phyloP scores from a whole-genome alignment of 37 sponge, comb jelly and placozoan species.

The Theonella swinhoei region DNA sequence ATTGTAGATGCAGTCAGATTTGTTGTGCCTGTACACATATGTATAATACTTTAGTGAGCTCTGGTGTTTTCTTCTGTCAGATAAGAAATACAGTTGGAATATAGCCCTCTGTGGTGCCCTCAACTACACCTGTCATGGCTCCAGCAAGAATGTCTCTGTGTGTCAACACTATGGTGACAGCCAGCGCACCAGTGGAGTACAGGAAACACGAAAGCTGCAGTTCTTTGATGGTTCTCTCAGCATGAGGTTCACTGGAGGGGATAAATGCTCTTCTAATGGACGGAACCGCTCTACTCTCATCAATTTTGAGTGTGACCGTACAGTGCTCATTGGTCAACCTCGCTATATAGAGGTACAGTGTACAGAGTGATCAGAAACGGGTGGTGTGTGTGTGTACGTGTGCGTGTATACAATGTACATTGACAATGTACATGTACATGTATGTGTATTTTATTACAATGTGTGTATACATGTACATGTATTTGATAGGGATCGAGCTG shows the following conservation, averaged over 20 bases:
- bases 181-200: conserved; percentile 8
- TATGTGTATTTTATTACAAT: too few species aligned
- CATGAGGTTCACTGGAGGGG: conserved; percentile 51
- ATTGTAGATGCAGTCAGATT: too few species aligned
- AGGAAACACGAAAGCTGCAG: conserved; percentile 11
- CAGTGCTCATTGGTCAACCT: conserved; percentile 20
- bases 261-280: conserved; percentile 17
- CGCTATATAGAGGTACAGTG: conserved; percentile 20
- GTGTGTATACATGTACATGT: too few species aligned
- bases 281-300: conserved; percentile 36
- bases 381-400: too few species aligned
- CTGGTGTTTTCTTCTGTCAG: too few species aligned
- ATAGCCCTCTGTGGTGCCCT: background rate
- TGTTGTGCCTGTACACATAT: too few species aligned
- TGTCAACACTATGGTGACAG: conserved; percentile 40
- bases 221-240: conserved; percentile 44
- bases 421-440: too few species aligned
- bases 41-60: too few species aligned
- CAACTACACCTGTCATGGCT: background rate
- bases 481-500: too few species aligned
- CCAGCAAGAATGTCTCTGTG: conserved; percentile 1
- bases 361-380: too few species aligned
- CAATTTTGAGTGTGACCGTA: conserved; percentile 59
- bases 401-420: too few species aligned
- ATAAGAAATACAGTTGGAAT: background rate